Base-by-base conservation (phyloP, 2,888 invertebrate genomes). In the Parapristionchus giblindavisi region DNA sequence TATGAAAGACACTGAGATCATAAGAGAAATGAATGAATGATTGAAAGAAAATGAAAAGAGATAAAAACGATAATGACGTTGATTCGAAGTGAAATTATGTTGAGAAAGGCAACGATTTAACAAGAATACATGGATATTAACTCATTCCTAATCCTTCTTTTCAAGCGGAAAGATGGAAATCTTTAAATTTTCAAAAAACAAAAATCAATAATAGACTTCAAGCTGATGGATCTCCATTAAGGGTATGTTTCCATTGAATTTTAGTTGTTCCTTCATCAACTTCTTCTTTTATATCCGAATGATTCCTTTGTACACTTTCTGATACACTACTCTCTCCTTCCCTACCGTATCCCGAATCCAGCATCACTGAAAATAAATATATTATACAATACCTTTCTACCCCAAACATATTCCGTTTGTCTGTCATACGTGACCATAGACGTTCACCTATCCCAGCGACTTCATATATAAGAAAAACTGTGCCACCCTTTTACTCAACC, bases 301-400 rank as follows among this genome's bases (percentile, higher is more conserved):
- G 11, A 8, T 17, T 8, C 43, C 17, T 17, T 43, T 32, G 34
- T 24, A 70, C 70, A 1, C 27, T 27, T 40, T 70, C 70, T n/a
- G 38, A 38, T 54, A 70, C 36, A 29, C 70, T 70, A 11, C 43
- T 70, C 70, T 70, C 70, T 36, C 54, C 54, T 17, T 70, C 70
- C 54, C 54, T 70, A 8, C 70, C 70, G 27, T 70, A 70, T 8
- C 70, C 70, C 6, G 70, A 70, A 34, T 70, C 70, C 17, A 70
- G 54, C 38, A 70, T 36, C 1, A 52, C 70, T 54, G 66, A 48
- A 11, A 8, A 11, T 6, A 32, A 27, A 51, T 29, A 8, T 27
- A 38, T 27, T 14, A 54, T 54, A n/a, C n/a, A 24, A 5, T 14
- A 24, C 14, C 17, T 54, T 17, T 17, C 17, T 32, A 65, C 43